phyloP scores from a whole-genome alignment of 1,140 invertebrate genomes.

The Ceratitis capitata region DNA sequence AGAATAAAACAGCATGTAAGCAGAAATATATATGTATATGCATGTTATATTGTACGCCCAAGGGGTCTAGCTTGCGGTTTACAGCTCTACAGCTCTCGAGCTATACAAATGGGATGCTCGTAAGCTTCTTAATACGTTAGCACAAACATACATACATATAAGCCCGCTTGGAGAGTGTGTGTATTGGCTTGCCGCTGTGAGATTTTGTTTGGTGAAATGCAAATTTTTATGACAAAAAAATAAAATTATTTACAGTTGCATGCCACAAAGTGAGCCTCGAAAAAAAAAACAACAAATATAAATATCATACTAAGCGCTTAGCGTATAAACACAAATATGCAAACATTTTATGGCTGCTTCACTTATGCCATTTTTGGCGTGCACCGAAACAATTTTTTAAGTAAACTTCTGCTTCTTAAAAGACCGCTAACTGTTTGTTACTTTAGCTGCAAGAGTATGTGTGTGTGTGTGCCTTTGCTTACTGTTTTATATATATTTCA shows the following conservation, averaged over 20 bases:
- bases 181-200: background rate
- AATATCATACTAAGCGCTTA: background rate
- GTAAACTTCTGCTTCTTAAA: background rate
- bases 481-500: background rate
- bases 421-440: background rate
- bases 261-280: background rate
- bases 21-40: background rate
- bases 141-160: background rate
- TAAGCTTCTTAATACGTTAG: background rate
- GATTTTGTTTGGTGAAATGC: conserved; percentile 18
- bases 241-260: conserved; percentile 34
- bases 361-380: conserved; percentile 14
- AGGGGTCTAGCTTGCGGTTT: background rate
- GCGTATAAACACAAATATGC: background rate
- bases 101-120: background rate
- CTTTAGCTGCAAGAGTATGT: background rate
- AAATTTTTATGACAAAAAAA: conserved; percentile 21
- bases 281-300: background rate
- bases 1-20: background rate
- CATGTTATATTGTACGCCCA: background rate
- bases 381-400: background rate
- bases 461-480: background rate
- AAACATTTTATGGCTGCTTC: conserved; percentile 3
- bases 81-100: background rate
- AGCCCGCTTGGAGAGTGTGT: too few species aligned